A percentile compares a stretch with the other conserved stretches of the same genome.
These are phyloP conservation scores for Megaceryle alcyon DNA, from an alignment of 2,797 vertebrate species.

Conservation along the genomic window DNA sequence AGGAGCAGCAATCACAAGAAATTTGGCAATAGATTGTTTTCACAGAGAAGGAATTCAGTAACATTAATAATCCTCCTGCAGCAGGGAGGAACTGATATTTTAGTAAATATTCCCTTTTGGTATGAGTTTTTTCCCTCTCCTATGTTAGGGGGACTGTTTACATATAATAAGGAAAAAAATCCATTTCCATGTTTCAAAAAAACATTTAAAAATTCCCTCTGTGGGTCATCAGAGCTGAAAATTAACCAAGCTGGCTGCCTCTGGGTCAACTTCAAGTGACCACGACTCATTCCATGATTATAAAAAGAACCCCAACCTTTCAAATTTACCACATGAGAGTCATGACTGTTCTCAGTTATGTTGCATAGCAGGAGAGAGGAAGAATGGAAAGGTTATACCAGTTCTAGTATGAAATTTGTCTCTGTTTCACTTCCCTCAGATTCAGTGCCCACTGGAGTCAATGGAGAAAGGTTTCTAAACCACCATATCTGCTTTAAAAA, in stretches of 20 bases:
- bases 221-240: constrained; percentile 31
- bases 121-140: not conserved
- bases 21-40: not conserved
- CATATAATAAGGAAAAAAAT: not conserved
- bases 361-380: not conserved
- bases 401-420: not conserved
- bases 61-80: not conserved
- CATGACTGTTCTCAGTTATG: not conserved
- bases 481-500: not conserved
- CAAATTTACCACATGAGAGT: not conserved
- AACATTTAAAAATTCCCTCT: not conserved
- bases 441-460: not conserved
- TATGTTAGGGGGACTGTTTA: not conserved
- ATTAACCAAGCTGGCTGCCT: constrained; percentile 16
- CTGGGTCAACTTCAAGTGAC: constrained; percentile 6
- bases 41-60: not conserved
- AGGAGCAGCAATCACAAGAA: not conserved
- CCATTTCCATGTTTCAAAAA: not conserved
- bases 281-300: not conserved
- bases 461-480: not conserved
- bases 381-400: not conserved
- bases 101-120: not conserved
- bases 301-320: not conserved
- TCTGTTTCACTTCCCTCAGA: not conserved
- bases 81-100: not conserved